Percentiles rank a stretch among this genome's conserved stretches.
Evolutionary conservation across 2,797 vertebrate genomes (phyloP).

Genomic region (Sebastes diploproa): DNA sequence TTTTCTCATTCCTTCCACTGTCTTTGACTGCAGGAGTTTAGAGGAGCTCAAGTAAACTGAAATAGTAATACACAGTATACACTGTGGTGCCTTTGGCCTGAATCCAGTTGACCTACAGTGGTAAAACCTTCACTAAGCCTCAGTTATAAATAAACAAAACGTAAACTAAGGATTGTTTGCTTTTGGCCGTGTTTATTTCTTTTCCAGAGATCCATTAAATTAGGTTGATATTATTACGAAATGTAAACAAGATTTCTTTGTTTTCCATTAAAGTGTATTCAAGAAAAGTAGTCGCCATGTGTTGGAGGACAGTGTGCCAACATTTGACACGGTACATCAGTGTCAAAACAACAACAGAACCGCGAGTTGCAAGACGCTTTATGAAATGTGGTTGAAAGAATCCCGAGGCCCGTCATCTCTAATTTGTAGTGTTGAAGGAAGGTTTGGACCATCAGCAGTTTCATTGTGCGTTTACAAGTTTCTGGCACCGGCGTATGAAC

Average conservation of each 20-base stretch:
- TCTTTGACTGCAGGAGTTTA: slow-evolving; percentile 59
- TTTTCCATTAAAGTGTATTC: not conserved
- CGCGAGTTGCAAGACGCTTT: not conserved
- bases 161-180: not conserved
- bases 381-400: slow-evolving; percentile 20
- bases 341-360: slow-evolving; percentile 3
- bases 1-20: slow-evolving; percentile 75
- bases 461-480: slow-evolving; percentile 18
- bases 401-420: slow-evolving; percentile 12
- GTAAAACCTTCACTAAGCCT: not conserved
- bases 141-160: not conserved
- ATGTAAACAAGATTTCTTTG: not conserved
- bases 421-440: slow-evolving; percentile 13
- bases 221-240: not conserved
- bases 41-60: slow-evolving; percentile 48
- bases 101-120: slow-evolving; percentile 19
- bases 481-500: not conserved
- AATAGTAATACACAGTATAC: slow-evolving; percentile 34
- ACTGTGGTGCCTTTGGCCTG: slow-evolving; percentile 16
- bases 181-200: not conserved
- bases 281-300: not conserved
- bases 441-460: slow-evolving; percentile 16
- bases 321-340: slow-evolving; percentile 2
- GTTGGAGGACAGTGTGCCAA: not conserved
- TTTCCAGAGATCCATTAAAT: not conserved